These are phyloP conservation scores for Meriones unguiculatus DNA, from an alignment of 2,113 vertebrate species.

Conservation along the genomic window DNA sequence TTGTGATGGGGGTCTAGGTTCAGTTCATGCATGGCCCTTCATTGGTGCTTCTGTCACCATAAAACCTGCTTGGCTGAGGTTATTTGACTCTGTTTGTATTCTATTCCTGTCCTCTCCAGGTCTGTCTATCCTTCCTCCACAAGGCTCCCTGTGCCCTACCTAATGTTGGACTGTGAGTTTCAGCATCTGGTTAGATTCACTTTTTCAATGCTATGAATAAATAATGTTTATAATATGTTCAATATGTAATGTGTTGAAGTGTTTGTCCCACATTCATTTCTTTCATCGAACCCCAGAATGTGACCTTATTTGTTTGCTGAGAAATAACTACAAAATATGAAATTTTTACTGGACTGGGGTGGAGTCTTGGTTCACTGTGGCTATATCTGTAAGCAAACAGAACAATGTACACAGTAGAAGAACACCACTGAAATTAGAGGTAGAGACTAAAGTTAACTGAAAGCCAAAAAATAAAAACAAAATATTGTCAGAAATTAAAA, in stretches of 20 bases:
- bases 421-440: background rate
- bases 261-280: background rate
- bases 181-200: too few relatives aligned
- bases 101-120: too few relatives aligned
- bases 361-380: background rate
- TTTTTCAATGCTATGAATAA: background rate
- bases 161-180: too few relatives aligned
- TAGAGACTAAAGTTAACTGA: background rate
- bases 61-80: too few relatives aligned
- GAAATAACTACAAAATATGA: background rate
- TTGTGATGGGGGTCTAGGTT: too few relatives aligned
- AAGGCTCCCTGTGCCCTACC: too few relatives aligned
- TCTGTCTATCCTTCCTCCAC: too few relatives aligned
- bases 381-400: background rate
- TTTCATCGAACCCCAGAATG: background rate
- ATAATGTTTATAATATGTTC: background rate
- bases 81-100: too few relatives aligned
- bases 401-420: background rate
- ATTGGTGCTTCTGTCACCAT: too few relatives aligned
- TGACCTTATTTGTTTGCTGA: background rate
- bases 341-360: rapidly evolving
- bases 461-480: background rate
- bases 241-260: background rate
- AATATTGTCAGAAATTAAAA: background rate
- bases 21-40: too few relatives aligned